Base-by-base conservation (phyloP, 2,113 vertebrate species). In the Phodopus roborovskii region DNA sequence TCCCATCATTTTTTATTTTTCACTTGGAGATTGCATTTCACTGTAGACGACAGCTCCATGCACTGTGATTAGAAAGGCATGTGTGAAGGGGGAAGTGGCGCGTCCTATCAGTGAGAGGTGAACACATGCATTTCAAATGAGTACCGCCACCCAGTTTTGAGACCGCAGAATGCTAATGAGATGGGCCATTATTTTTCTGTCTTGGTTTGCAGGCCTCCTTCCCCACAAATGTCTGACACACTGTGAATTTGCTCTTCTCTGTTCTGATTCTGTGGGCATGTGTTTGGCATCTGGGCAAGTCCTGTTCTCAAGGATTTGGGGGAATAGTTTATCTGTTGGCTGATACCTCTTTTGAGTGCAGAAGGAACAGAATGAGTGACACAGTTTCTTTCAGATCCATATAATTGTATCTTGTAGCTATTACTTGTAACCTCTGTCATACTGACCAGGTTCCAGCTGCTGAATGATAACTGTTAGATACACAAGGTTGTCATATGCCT, bases 21-120 rank as follows among this genome's bases (percentile, higher is more conserved):
- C 89, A 90, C 77, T 96, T 87, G 89, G 66, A 97, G 66, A 45
- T 96, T 96, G 66, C 92, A 92, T 97, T 93, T 91, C 90, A 88
- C 26, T 91, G 91, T 58, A 85, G 92, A 94, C 13, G 24, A 24
- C 97, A 96, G 64, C 84, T 79, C 42, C 64, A 62, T 93, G 62
- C 42, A 94, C 91, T 91, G 3, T 85, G 93, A 96, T 97, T 94
- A 94, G 94, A 94, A 97, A 96, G 78, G 30, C 79, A 0, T 66
- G 5, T 93, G 93, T 42, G 82, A 94, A 94, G 60, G 86, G 58
- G 28, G 81, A 89, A 33, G 26, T 82, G 24, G 1, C 90, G 19
- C 16, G n/a, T 95, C 92, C 89, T 75, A 0, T 94, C 62, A 78
- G 48, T 85, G 58, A 95, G 92, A 82, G 73, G 81, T 79, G 39